Evolutionary conservation across 2,797 vertebrate genomes (phyloP), one percentile per base, ranked within the genome.

Genomic region (Sebastes goodei): DNA sequence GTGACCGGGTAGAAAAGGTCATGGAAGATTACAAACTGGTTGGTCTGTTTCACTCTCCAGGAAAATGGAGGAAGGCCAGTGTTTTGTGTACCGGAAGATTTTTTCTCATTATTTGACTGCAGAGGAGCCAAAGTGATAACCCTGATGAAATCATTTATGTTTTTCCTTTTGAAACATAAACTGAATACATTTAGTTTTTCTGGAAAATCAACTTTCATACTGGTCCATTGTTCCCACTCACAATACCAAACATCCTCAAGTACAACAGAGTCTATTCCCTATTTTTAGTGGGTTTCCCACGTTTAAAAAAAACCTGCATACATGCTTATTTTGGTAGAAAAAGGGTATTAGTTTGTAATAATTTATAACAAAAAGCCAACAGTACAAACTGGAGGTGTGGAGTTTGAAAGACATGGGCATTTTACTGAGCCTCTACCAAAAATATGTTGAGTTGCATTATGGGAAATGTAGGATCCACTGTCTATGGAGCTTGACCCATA

Each of bases 381-480:
- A 11, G 52, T 53, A 53, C 49, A 53, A 53, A 49, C 17, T 49
- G 46, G 7, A 49, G 46, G 17, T 9, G 46, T 20, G 46, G 3
- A 49, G 46, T 49, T 49, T 49, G 15, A 49, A 20, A 49, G 17
- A 49, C 46, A 0, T 17, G 0, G 15, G 46, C 46, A 17, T 17
- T 17, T 46, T 17, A 46, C 42, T 49, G 46, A 1, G 46, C 46
- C 46, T 49, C 3, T 49, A 0, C 0, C 46, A 49, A 49, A 49
- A 49, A 20, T 49, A 49, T 49, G 46, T n/a, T 32, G 20, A 30
- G 59, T 61, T 32, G 59, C 17, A 20, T 61, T 20, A 29, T 66
- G 0, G 38, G 38, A 66, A 32, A 32, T 20, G 29, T 55, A 12
- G 53, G 53, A 55, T 21, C 0, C n/a, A 23, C 10, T 0, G 0